Evolutionary conservation across 1,140 invertebrate genomes (phyloP).

Genomic region (Diprion similis): DNA sequence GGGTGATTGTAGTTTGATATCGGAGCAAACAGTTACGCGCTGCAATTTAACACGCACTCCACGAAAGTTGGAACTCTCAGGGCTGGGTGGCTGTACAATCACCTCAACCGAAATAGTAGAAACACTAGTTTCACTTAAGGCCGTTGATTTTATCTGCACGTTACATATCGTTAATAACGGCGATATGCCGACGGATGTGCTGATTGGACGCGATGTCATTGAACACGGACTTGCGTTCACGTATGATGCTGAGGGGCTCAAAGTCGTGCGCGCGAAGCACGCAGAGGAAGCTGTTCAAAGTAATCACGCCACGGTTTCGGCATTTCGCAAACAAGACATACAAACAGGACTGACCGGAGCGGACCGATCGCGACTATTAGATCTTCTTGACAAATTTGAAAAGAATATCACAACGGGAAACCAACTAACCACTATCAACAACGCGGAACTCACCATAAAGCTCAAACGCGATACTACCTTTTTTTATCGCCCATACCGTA

Average conservation of each 20-base stretch:
- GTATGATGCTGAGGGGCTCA: neutral
- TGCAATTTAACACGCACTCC: neutral
- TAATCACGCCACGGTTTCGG: neutral
- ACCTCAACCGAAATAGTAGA: neutral
- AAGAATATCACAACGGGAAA: neutral
- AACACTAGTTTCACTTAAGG: neutral
- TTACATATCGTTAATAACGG: neutral
- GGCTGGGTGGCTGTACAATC: neutral
- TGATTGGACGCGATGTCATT: neutral
- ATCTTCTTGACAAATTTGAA: neutral
- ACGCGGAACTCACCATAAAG: slow-evolving; percentile 17
- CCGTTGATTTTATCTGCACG: neutral
- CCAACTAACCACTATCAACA: neutral
- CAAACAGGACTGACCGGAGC: neutral
- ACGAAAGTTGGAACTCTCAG: neutral
- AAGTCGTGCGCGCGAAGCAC: neutral
- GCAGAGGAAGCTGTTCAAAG: neutral
- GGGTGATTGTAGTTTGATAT: neutral
- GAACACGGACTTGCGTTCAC: neutral
- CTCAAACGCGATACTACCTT: slow-evolving; percentile 41
- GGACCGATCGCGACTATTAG: neutral
- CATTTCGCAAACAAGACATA: neutral
- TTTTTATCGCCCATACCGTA: slow-evolving; percentile 36
- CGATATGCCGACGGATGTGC: neutral
- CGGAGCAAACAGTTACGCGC: neutral